Conservation (phyloP, 2,888 invertebrate species). For the Gastrophysa polygoni region DNA sequence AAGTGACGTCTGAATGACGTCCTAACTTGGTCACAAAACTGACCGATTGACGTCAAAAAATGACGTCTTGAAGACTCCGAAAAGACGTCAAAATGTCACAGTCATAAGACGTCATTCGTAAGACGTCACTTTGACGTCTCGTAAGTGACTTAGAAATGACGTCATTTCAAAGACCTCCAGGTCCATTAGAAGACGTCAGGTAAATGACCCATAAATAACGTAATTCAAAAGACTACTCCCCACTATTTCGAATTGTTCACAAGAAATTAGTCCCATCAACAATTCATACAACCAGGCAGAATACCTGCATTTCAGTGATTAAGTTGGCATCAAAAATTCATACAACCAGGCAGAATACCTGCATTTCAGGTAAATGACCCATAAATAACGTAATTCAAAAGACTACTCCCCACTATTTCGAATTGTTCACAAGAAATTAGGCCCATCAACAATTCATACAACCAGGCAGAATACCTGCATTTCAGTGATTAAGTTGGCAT, state of each 20-base stretch:
- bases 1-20: conserved; percentile 1
- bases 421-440: no score
- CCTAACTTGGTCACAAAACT: background rate
- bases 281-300: no score
- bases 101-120: background rate
- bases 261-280: no score
- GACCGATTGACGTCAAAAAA: conserved; percentile 2
- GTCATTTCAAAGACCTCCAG: background rate
- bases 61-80: background rate
- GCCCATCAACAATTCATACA: no score
- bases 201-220: background rate
- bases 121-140: conserved; percentile 5
- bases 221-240: no score
- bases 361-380: background rate
- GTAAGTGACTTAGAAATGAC: background rate
- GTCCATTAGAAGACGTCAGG: background rate
- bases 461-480: no score
- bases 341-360: no score
- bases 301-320: no score
- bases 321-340: no score
- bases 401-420: no score
- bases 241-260: no score
- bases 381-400: background rate
- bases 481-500: no score
- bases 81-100: background rate